phyloP scores from a whole-genome alignment of 2,113 vertebrate genomes.

The Burhinus bistriatus region DNA sequence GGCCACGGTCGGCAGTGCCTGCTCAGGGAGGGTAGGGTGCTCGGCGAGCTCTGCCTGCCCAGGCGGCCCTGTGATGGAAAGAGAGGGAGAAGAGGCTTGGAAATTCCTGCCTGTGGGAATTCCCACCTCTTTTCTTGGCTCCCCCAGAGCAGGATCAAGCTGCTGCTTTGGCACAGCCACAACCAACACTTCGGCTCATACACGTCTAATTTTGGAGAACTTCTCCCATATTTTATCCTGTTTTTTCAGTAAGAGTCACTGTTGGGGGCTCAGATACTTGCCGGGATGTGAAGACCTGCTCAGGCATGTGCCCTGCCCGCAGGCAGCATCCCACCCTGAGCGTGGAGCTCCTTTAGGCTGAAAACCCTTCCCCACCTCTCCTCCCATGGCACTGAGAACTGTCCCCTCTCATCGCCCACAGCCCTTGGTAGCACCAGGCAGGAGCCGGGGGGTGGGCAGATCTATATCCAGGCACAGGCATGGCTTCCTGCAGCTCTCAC shows the following conservation, averaged over 20 bases:
- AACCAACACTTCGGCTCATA: not conserved
- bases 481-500: not conserved
- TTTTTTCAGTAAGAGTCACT: not conserved
- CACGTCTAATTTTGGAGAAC: not conserved
- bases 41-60: constrained; percentile 60
- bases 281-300: not conserved
- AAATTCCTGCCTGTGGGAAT: not conserved
- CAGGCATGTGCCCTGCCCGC: fast-evolving
- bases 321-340: not conserved
- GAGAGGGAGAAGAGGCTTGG: not conserved
- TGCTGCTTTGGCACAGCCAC: constrained; percentile 32
- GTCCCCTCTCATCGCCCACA: not conserved
- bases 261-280: not conserved
- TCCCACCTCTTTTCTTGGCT: not conserved
- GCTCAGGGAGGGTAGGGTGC: constrained; percentile 63
- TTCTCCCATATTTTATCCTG: not conserved
- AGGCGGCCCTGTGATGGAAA: constrained; percentile 42
- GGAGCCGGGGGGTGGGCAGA: not conserved
- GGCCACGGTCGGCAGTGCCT: constrained; percentile 66
- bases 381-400: not conserved
- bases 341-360: not conserved
- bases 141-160: not conserved
- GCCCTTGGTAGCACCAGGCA: not conserved
- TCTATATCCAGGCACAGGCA: fast-evolving
- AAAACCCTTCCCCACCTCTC: not conserved